These are phyloP conservation scores for Micromussa lordhowensis DNA, from an alignment of 92 coral and sea anemone species.

Conservation along the genomic window DNA sequence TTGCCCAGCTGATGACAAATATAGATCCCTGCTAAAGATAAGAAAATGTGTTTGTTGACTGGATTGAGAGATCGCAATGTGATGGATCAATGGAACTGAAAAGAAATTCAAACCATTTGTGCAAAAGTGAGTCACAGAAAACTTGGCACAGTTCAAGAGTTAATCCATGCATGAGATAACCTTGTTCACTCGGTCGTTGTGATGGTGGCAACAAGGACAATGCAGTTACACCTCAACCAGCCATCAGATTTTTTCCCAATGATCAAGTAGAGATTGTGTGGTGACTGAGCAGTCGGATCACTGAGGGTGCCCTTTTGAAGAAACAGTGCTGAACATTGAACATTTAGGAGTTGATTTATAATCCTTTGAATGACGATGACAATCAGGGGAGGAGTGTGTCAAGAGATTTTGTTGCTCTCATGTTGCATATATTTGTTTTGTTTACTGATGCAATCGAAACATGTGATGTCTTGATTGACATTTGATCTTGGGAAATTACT, in stretches of 20 bases:
- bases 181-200: background rate
- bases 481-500: too few relatives aligned
- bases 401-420: too few relatives aligned
- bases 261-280: background rate
- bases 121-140: background rate
- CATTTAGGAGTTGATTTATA: background rate
- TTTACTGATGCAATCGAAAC: too few relatives aligned
- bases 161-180: background rate
- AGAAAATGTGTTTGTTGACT: background rate
- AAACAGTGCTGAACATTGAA: background rate
- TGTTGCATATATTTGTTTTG: too few relatives aligned
- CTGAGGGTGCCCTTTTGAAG: background rate
- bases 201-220: slow-evolving; percentile 16
- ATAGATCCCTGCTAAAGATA: too few relatives aligned
- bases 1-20: too few relatives aligned
- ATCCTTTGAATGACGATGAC: background rate
- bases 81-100: background rate
- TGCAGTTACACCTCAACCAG: background rate
- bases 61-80: slow-evolving; percentile 56
- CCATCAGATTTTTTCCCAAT: slow-evolving; percentile 10
- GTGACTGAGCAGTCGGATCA: background rate
- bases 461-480: too few relatives aligned
- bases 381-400: background rate
- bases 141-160: background rate
- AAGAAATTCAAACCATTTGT: background rate